Base-by-base conservation (phyloP, 2,113 vertebrate species). In the Dicaeum eximium region DNA sequence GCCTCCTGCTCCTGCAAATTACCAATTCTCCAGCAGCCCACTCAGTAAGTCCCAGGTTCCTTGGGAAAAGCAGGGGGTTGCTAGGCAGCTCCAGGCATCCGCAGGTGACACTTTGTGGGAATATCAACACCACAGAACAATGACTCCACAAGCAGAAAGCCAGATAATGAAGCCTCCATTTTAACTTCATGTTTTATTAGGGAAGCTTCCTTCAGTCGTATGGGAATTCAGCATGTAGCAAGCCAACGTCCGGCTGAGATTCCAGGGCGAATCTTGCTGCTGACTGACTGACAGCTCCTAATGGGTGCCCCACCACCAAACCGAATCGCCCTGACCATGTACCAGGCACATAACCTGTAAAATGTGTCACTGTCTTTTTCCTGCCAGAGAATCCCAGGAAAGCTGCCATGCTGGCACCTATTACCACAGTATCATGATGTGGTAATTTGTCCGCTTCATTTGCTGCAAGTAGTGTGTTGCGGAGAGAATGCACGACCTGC, bases 251-350 rank as follows among this genome's bases (percentile, higher is more conserved):
- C 48, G 27, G 60, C 83, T 37, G 44, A 73, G 44, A 89, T 83
- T 88, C 69, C 45, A 44, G 60, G 44, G 45, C 9, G 60, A 67
- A 58, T 70, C 78, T 48, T 54, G 58, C 40, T 27, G 48, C 45
- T 54, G 12, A n/a, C 28, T 77, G 47, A 48, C 70, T 54, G 6
- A 40, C 62, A 69, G 71, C 30, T 69, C 31, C 60, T 62, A 77
- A 61, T 27, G 35, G 79, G 40, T 35, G 35, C 51, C 67, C 35
- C 31, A 61, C 42, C 78, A 91, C 42, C 38, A 60, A 93, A 84
- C 16, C 0, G 0, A 51, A 81, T 60, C 5, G 1, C 30, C 50
- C 54, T 65, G 14, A 66, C 56, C 7, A 2, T 1, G 1, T 15
- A 40, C 40, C 38, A 44, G 42, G 66, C 57, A 92, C 23, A 85